phyloP scores from a whole-genome alignment of 2,888 invertebrate species.

The Drosophila putrida region DNA sequence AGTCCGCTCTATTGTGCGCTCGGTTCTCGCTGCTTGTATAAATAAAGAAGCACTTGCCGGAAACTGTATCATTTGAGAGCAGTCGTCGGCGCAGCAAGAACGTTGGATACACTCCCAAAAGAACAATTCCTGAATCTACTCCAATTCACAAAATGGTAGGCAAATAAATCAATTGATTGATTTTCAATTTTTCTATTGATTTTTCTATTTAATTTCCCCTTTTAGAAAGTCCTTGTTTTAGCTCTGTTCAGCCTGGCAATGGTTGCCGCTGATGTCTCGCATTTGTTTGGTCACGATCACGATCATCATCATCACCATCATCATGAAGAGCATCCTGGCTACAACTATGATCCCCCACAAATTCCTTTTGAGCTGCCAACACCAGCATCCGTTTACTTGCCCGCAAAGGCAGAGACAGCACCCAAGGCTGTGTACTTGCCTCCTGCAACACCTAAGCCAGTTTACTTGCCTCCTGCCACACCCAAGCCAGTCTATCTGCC shows the following conservation, averaged over 20 bases:
- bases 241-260: constrained; percentile 62
- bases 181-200: not conserved
- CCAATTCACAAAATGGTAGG: constrained; percentile 58
- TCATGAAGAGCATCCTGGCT: constrained; percentile 69
- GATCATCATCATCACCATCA: constrained; percentile 61
- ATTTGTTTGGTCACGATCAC: constrained; percentile 68
- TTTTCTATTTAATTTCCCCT: not conserved
- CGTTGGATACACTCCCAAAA: constrained; percentile 30
- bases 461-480: constrained; percentile 55
- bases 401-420: constrained; percentile 35
- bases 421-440: constrained; percentile 55
- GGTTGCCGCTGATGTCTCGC: constrained; percentile 79
- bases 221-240: constrained; percentile 72
- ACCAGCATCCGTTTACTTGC: constrained; percentile 55
- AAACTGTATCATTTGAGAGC: constrained; percentile 72
- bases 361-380: constrained; percentile 64
- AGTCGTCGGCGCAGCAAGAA: constrained; percentile 57
- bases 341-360: constrained; percentile 64
- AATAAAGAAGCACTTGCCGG: constrained; percentile 74
- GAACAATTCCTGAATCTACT: constrained; percentile 4
- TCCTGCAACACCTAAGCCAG: constrained; percentile 38
- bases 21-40: constrained; percentile 65
- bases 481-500: constrained; percentile 57
- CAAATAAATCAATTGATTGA: not conserved
- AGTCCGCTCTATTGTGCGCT: constrained; percentile 17